Conservation (phyloP, 2,888 invertebrate species). For the Hypercompe scribonia region DNA sequence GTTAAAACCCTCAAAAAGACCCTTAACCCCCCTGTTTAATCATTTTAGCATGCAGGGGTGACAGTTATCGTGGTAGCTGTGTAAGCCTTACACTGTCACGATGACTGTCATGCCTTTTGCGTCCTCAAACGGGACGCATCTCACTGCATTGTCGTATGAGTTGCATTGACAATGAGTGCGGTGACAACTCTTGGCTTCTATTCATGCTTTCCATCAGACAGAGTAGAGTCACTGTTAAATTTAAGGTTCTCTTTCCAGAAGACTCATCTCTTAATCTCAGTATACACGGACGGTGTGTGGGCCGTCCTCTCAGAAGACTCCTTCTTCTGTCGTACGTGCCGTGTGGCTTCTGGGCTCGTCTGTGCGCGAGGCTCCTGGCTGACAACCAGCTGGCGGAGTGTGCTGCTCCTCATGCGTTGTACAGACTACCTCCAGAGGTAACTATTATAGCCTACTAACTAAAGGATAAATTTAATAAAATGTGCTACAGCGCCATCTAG, state of each 20-base stretch:
- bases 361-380: constrained; percentile 96
- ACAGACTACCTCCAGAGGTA: constrained; percentile 90
- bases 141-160: no score
- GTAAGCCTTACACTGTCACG: no score
- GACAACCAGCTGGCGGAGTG: constrained; percentile 93
- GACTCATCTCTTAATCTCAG: constrained; percentile 75
- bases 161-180: no score
- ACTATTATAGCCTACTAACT: not conserved
- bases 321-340: constrained; percentile 99
- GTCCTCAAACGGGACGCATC: no score
- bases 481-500: not conserved
- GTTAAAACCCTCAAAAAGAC: no score
- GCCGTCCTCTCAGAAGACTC: constrained; percentile 89
- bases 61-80: no score
- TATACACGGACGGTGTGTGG: constrained; percentile 75
- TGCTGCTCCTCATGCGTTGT: constrained; percentile 90
- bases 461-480: not conserved
- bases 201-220: no score
- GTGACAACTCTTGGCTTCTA: no score
- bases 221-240: not conserved
- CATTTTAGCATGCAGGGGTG: no score
- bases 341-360: constrained; percentile 98
- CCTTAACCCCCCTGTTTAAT: no score
- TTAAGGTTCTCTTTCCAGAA: constrained; percentile 52
- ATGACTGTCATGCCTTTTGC: no score